Conservation (phyloP, 2,888 invertebrate species). For the Germaria angustata region DNA sequence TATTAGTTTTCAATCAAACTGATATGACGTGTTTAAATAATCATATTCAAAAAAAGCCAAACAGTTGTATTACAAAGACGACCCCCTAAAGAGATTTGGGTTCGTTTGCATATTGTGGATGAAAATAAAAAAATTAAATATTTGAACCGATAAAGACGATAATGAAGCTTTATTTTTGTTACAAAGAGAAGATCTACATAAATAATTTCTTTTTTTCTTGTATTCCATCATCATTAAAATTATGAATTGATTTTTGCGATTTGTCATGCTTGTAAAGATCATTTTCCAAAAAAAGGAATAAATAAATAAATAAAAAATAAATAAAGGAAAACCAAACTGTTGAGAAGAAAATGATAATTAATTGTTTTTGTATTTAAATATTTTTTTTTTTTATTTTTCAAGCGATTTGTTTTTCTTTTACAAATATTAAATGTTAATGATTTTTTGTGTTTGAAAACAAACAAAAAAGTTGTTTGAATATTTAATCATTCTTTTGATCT, state of each 20-base stretch:
- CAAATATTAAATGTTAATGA: slow-evolving; percentile 56
- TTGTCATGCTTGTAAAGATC: slow-evolving; percentile 64
- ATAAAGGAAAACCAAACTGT: slow-evolving; percentile 22
- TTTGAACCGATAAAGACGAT: slow-evolving; percentile 40
- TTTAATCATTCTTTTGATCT: slow-evolving; percentile 56
- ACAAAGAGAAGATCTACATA: slow-evolving; percentile 54
- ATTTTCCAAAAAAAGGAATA: slow-evolving; percentile 24
- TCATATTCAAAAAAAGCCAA: slow-evolving; percentile 26
- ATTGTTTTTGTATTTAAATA: slow-evolving; percentile 65
- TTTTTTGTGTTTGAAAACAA: slow-evolving; percentile 37
- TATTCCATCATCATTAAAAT: slow-evolving; percentile 62
- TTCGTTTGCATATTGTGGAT: slow-evolving; percentile 63
- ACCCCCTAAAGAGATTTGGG: slow-evolving; percentile 65
- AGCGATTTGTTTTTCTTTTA: slow-evolving; percentile 49
- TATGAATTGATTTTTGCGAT: slow-evolving; percentile 68
- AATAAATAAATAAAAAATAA: too few species aligned
- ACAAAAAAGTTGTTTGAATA: slow-evolving; percentile 44
- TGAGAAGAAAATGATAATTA: slow-evolving; percentile 59
- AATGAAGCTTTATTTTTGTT: slow-evolving; percentile 58
- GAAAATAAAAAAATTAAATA: not conserved
- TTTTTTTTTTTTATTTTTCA: slow-evolving; percentile 37
- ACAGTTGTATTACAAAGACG: slow-evolving; percentile 33
- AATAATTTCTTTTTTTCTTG: slow-evolving; percentile 35
- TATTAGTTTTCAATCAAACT: slow-evolving; percentile 65
- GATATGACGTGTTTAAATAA: slow-evolving; percentile 56